Evolutionary conservation across 2,888 invertebrate species (phyloP).

Genomic region (Metallyticus violacea): DNA sequence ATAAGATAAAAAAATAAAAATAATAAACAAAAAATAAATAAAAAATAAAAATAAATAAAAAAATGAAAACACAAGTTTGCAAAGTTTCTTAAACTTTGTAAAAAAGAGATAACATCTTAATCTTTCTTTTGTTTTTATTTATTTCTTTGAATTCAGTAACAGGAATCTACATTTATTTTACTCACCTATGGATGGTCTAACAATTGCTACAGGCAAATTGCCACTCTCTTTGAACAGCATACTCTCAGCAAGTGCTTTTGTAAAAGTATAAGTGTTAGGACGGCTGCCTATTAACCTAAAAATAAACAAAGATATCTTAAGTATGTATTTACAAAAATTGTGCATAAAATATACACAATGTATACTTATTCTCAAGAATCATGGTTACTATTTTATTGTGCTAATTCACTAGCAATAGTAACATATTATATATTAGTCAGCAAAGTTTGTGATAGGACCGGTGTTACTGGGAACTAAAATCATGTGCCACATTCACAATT

Average conservation of each 20-base stretch:
- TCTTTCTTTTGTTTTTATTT: background rate
- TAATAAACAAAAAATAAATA: no score
- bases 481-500: no score
- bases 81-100: background rate
- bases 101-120: background rate
- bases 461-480: no score
- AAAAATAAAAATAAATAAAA: no score
- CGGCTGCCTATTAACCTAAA: slow-evolving; percentile 44
- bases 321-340: background rate
- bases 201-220: slow-evolving; percentile 54
- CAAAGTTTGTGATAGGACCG: no score
- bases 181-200: slow-evolving; percentile 57
- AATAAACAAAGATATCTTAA: background rate
- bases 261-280: slow-evolving; percentile 61
- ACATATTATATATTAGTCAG: no score
- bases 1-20: no score
- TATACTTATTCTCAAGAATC: no score
- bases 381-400: no score
- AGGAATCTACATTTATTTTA: background rate
- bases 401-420: no score
- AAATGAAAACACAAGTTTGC: background rate
- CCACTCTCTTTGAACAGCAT: slow-evolving; percentile 51
- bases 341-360: no score
- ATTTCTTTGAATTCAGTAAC: background rate
- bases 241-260: slow-evolving; percentile 58